phyloP scores from a whole-genome alignment of 2,797 vertebrate species.

The Myoxocephalus aenaeus region DNA sequence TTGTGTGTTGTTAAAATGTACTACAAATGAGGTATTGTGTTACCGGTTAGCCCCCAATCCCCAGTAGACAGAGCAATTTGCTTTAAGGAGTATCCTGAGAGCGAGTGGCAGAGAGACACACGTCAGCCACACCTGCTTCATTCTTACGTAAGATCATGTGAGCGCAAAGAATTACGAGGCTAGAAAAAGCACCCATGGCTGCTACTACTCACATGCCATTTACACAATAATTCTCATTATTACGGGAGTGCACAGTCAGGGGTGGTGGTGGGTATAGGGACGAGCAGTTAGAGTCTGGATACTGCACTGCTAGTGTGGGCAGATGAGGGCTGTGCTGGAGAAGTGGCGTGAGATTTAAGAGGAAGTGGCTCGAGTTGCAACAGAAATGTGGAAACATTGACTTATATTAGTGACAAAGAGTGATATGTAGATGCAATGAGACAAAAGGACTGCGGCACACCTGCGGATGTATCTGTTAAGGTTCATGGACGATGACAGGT shows the following conservation, averaged over 20 bases:
- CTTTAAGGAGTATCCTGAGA: slow-evolving; percentile 34
- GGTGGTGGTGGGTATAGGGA: not conserved
- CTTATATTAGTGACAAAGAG: slow-evolving; percentile 30
- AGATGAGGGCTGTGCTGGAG: slow-evolving; percentile 25
- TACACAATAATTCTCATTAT: slow-evolving; percentile 42
- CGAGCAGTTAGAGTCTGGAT: slow-evolving; percentile 47
- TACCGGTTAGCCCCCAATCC: slow-evolving; percentile 13
- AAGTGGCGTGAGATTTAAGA: slow-evolving; percentile 42
- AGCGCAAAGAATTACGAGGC: slow-evolving; percentile 31
- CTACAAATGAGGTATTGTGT: slow-evolving; percentile 1
- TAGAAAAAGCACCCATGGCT: slow-evolving; percentile 36
- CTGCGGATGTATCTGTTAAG: slow-evolving; percentile 17
- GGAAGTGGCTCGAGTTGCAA: slow-evolving; percentile 36
- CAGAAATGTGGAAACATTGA: slow-evolving; percentile 41
- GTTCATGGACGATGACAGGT: slow-evolving; percentile 25
- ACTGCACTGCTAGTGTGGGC: slow-evolving; percentile 48
- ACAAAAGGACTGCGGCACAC: slow-evolving; percentile 23
- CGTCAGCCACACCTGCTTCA: slow-evolving; percentile 60
- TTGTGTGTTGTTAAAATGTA: not conserved
- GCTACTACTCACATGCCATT: slow-evolving; percentile 16
- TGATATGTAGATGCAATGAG: slow-evolving; percentile 40
- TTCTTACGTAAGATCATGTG: slow-evolving; percentile 51
- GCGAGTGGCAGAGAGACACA: slow-evolving; percentile 38
- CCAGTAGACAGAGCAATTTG: not conserved
- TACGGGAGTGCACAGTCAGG: slow-evolving; percentile 47